Conservation (phyloP, 2,888 invertebrate species). For the Timema cristinae region DNA sequence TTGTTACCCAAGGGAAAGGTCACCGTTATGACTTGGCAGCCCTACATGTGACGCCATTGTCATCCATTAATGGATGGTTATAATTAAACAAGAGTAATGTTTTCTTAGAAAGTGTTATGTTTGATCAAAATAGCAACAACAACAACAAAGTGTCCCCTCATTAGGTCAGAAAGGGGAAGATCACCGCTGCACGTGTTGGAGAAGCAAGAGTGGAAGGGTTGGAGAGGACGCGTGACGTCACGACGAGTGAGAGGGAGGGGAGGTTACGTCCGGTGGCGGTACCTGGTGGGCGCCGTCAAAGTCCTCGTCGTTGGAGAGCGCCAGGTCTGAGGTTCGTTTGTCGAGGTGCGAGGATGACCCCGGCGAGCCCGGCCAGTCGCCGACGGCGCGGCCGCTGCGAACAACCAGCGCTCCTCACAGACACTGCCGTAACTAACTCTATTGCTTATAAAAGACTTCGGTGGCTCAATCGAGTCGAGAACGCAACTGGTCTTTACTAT, state of each 20-base stretch:
- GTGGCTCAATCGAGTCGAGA: no score
- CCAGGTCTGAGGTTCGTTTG: constrained; percentile 45
- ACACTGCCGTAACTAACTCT: not conserved
- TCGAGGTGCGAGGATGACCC: constrained; percentile 25
- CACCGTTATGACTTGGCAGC: no score
- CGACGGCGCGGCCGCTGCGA: constrained; percentile 9
- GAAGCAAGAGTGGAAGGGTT: not conserved
- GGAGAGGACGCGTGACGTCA: not conserved
- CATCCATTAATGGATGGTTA: no score
- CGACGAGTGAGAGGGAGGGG: not conserved
- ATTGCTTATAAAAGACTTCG: no score
- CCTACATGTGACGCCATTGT: no score
- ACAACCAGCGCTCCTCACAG: constrained; percentile 19
- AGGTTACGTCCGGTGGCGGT: constrained; percentile 15
- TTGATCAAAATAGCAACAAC: no score
- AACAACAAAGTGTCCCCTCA: no score
- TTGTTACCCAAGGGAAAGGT: no score
- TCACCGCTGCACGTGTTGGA: not conserved
- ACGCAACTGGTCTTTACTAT: no score
- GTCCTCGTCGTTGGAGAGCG: constrained; percentile 48
- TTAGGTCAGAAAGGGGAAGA: not conserved
- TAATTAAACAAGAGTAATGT: no score
- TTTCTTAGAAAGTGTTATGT: no score
- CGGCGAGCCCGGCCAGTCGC: constrained; percentile 25
- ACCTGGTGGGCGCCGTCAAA: constrained; percentile 38